Base-by-base conservation (phyloP, 2,113 vertebrate species). In the Stigmatopora argus region DNA sequence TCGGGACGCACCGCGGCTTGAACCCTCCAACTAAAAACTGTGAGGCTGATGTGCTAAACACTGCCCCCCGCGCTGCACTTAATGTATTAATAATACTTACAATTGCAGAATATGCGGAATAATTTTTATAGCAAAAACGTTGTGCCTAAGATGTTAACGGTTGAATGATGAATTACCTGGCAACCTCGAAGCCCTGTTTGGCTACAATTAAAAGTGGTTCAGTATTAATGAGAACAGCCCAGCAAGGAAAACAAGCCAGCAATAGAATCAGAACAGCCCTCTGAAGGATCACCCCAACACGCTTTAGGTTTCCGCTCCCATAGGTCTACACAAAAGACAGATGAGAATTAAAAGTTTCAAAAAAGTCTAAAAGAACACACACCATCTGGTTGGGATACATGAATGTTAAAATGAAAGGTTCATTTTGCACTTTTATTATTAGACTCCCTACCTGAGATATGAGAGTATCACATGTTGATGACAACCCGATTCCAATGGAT, bases 171-270 rank as follows among this genome's bases (percentile, higher is more conserved):
- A 19, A 88, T 78, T 56, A 97, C 95, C 92, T 93, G 83, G 94
- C 90, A 13, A 98, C 92, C 8, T 87, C 88, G 0, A 90, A 90
- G 66, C 91, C 91, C 86, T 97, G 94, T 47, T 7, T 67, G 75
- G 93, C 83, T n/a, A 92, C 88, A 13, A 94, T 88, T 26, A 98
- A 84, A 3, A 98, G 86, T 10, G 63, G 72, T 80, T 96, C 89
- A 0, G 95, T 96, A 90, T 98, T 97, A 79, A 98, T 78, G 74
- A 98, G 93, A 61, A 98, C 0, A 0, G 95, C 95, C 96, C 96
- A 98, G 88, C 96, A 99, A 48, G 96, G 96, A 51, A 95, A 93
- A 84, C 95, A 99, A 85, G 90, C 92, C 8, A 99, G 86, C 21
- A 98, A 86, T 34, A 98, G 89, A 63, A 96, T 93, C 66, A 99